phyloP scores from a whole-genome alignment of 2,113 vertebrate genomes.

The Camelus bactrianus region DNA sequence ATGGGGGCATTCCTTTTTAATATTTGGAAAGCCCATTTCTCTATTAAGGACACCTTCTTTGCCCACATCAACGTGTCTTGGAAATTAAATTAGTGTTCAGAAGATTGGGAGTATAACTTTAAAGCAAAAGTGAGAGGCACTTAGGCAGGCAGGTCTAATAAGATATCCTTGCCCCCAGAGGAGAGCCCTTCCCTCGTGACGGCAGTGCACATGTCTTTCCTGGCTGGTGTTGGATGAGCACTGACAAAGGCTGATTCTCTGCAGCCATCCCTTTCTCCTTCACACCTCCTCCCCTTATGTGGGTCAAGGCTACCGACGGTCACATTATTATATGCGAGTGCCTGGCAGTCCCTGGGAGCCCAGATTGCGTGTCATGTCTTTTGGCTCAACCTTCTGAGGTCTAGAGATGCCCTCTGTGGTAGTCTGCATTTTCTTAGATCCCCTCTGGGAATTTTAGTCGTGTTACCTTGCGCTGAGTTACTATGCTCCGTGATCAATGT shows the following conservation, averaged over 20 bases:
- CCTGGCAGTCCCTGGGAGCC: background rate
- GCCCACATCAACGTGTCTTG: background rate
- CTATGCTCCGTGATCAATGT: background rate
- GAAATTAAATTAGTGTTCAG: background rate
- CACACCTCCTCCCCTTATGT: background rate
- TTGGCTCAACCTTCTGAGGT: background rate
- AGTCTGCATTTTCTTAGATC: background rate
- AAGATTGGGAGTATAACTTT: background rate
- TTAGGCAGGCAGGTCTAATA: background rate
- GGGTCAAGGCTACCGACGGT: background rate
- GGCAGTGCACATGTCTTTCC: background rate
- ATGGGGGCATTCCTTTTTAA: background rate
- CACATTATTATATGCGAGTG: background rate
- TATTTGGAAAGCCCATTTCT: background rate
- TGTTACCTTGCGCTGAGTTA: background rate
- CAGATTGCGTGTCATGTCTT: background rate
- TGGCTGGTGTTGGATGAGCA: background rate
- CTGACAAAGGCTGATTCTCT: background rate
- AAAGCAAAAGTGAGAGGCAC: background rate
- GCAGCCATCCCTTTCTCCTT: background rate
- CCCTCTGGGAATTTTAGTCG: background rate
- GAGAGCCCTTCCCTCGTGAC: background rate
- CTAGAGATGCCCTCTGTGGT: background rate
- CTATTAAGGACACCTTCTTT: background rate
- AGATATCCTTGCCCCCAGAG: background rate